Percentiles rank a stretch among this genome's conserved stretches.
Conservation (phyloP, 2,113 vertebrate genomes). For the Grus americana region DNA sequence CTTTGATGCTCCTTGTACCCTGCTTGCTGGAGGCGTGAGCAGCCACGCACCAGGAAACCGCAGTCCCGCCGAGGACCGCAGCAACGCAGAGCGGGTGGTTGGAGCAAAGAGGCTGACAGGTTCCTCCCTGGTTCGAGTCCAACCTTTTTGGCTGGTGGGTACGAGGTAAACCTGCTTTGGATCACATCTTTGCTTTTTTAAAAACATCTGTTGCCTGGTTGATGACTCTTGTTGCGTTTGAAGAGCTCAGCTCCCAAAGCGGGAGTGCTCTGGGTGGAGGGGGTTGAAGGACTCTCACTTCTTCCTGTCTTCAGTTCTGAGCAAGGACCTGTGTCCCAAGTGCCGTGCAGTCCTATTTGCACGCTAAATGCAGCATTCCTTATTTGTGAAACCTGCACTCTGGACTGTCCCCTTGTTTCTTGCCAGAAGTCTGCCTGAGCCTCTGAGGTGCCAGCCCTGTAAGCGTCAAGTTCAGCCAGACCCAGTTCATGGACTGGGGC, state of each 20-base stretch:
- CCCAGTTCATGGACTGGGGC: background rate
- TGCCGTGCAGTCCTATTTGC: background rate
- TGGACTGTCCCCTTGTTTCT: background rate
- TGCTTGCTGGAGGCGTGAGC: background rate
- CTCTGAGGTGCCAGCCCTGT: background rate
- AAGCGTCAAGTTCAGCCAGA: background rate
- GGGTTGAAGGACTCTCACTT: background rate
- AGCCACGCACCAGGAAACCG: background rate
- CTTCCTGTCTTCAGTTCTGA: background rate
- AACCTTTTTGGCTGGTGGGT: background rate
- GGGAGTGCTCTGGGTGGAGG: background rate
- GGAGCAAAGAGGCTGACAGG: background rate
- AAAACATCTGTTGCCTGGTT: background rate
- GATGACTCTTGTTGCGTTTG: accelerated
- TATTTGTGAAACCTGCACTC: background rate
- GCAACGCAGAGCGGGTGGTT: accelerated
- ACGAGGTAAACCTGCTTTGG: background rate
- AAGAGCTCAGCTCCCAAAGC: background rate
- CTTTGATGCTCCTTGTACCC: background rate
- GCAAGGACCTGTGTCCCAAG: background rate
- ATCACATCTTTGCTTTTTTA: background rate
- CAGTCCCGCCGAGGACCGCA: background rate
- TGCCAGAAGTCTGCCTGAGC: background rate
- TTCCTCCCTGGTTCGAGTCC: background rate
- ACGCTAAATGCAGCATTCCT: background rate